Percentiles rank a stretch among this genome's conserved stretches.
Conservation (phyloP, 37 sponge, comb jelly and placozoan species). For the Cliona cf. orientalis region DNA sequence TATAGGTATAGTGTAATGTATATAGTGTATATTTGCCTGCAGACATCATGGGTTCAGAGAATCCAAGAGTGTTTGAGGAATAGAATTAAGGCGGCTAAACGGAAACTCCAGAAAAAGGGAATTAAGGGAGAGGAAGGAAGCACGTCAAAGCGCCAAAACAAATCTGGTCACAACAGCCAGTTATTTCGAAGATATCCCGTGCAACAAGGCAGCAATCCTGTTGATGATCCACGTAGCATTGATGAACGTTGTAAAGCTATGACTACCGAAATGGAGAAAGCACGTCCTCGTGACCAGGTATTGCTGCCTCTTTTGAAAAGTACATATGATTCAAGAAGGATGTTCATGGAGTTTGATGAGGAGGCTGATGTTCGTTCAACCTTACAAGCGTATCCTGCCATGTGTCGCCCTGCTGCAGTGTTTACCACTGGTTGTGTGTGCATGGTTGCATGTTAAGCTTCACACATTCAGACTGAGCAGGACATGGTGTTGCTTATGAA, state of each 20-base stretch:
- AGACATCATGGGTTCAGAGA: slow-evolving; percentile 34
- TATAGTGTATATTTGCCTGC: neutral
- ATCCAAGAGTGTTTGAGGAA: slow-evolving; percentile 23
- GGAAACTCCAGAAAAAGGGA: neutral
- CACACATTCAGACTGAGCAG: too few relatives aligned
- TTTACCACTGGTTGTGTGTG: neutral
- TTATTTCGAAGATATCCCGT: neutral
- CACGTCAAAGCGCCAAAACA: neutral
- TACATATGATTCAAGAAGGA: slow-evolving; percentile 14
- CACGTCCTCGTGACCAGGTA: slow-evolving; percentile 27
- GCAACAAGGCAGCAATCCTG: neutral
- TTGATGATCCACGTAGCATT: slow-evolving; percentile 15
- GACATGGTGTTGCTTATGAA: slow-evolving; percentile 9
- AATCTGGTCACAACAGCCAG: too few relatives aligned
- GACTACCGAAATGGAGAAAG: slow-evolving; percentile 16
- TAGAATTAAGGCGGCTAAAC: slow-evolving; percentile 1
- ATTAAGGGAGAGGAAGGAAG: neutral
- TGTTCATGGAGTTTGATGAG: slow-evolving; percentile 11
- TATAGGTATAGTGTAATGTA: too few relatives aligned
- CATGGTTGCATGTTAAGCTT: neutral
- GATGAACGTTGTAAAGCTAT: slow-evolving; percentile 12
- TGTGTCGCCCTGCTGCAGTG: slow-evolving; percentile 10
- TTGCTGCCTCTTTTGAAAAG: slow-evolving; percentile 32
- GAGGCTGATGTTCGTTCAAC: neutral
- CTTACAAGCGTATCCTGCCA: neutral